A percentile compares a stretch with the other conserved stretches of the same genome.
These are phyloP conservation scores for Petaurus breviceps DNA, from an alignment of 2,113 vertebrate genomes.

Conservation along the genomic window DNA sequence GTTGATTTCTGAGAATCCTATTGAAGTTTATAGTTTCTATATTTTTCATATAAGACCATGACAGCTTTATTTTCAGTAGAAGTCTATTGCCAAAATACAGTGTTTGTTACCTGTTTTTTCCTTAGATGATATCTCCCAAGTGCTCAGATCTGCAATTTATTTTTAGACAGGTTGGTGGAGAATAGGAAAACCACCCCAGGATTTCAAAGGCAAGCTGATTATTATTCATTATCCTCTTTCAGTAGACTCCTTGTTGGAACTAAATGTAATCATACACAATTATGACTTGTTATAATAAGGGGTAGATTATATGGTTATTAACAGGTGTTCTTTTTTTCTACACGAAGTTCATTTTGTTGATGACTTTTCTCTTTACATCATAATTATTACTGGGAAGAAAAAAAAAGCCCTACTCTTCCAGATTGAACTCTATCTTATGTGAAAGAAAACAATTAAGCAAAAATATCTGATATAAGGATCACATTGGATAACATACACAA, in stretches of 20 bases:
- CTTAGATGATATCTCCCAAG: not conserved
- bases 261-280: not conserved
- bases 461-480: not conserved
- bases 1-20: not conserved
- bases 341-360: not conserved
- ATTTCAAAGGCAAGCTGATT: not conserved
- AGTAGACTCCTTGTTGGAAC: not conserved
- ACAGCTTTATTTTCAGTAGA: not conserved
- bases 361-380: not conserved
- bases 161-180: not conserved
- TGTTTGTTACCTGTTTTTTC: not conserved
- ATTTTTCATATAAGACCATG: not conserved
- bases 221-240: not conserved
- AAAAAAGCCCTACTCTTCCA: not conserved
- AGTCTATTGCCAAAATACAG: not conserved
- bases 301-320: not conserved
- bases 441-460: not conserved
- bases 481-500: not conserved
- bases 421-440: not conserved
- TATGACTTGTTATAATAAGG: not conserved
- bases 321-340: not conserved
- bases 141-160: not conserved
- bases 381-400: not conserved
- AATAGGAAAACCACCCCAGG: not conserved
- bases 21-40: not conserved